phyloP scores from a whole-genome alignment of 2,888 invertebrate genomes.

The Allophyes oxyacanthae region DNA sequence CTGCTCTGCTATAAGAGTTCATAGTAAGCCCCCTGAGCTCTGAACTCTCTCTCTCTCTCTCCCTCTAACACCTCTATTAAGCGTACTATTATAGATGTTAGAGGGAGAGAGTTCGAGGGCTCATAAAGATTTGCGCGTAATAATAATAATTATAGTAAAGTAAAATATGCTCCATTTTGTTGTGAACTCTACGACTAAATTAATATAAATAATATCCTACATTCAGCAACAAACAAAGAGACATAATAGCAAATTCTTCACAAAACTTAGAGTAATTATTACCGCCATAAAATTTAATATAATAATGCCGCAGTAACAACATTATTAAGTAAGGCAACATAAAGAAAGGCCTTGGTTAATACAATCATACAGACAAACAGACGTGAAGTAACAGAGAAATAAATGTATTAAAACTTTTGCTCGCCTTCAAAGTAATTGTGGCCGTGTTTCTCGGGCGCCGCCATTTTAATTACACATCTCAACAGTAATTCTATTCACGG shows the following conservation, averaged over 20 bases:
- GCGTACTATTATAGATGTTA: too few relatives aligned
- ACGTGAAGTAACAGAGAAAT: constrained; percentile 49
- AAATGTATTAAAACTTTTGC: constrained; percentile 74
- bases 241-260: constrained; percentile 47
- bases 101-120: too few relatives aligned
- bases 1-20: too few relatives aligned
- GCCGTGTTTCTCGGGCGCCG: constrained; percentile 60
- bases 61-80: too few relatives aligned
- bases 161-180: not conserved
- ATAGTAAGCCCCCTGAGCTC: too few relatives aligned
- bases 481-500: constrained; percentile 40
- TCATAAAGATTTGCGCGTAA: too few relatives aligned
- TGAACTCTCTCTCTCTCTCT: too few relatives aligned
- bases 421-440: constrained; percentile 67
- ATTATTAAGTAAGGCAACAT: constrained; percentile 37
- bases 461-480: constrained; percentile 66
- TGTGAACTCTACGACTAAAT: constrained; percentile 1
- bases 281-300: constrained; percentile 41
- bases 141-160: too few relatives aligned
- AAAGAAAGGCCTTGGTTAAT: constrained; percentile 56
- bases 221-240: constrained; percentile 20
- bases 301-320: constrained; percentile 38
- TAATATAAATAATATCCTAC: constrained; percentile 13
- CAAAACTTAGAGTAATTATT: constrained; percentile 59
- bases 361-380: constrained; percentile 64